Base-by-base conservation (phyloP, 2,113 vertebrate species). In the Boleophthalmus pectinirostris region DNA sequence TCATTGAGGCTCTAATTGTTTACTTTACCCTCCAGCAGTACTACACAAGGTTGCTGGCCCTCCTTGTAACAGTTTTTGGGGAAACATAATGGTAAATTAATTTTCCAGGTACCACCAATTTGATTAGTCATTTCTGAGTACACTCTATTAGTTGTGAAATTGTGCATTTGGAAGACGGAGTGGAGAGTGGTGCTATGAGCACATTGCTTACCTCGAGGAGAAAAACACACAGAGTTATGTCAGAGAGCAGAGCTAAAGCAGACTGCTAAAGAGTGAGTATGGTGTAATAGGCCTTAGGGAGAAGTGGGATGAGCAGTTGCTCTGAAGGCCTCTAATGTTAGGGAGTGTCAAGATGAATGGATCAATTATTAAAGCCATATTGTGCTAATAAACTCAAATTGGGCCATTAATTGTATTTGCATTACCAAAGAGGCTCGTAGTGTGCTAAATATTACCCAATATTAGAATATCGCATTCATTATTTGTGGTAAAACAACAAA, bases 1-100 rank as follows among this genome's bases (percentile, higher is more conserved):
- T 90, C 85, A 79, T 72, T 20, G 72, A 84, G 67, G 83, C 88
- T 84, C 79, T 91, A 91, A 91, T 90, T 91, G 88, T 91, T 90
- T 90, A 91, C 88, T 84, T 87, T 86, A 79, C 87, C 88, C 87
- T 15, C 82, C 65, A 79, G 87, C 86, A 69, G 70, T 70, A 63
- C 85, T 61, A 83, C 88, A 85, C 84, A 64, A 85, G 86, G 86
- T 91, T 82, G 82, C 85, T 53, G 85, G 87, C 81, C 89, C 82
- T 89, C 78, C 84, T 76, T 90, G 81, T 86, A 85, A 73, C 82
- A 65, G 64, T 80, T 89, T 88, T 74, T 82, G 74, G 83, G 76
- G 51, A 68, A 87, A 87, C 90, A 87, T 82, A 86, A 85, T 64
- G 80, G 73, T 80, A 87, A 88, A 91, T 89, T 81, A 82, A 90